A percentile compares a stretch with the other conserved stretches of the same genome.
phyloP scores from a whole-genome alignment of 2,113 vertebrate genomes.

The Alligator mississippiensis region DNA sequence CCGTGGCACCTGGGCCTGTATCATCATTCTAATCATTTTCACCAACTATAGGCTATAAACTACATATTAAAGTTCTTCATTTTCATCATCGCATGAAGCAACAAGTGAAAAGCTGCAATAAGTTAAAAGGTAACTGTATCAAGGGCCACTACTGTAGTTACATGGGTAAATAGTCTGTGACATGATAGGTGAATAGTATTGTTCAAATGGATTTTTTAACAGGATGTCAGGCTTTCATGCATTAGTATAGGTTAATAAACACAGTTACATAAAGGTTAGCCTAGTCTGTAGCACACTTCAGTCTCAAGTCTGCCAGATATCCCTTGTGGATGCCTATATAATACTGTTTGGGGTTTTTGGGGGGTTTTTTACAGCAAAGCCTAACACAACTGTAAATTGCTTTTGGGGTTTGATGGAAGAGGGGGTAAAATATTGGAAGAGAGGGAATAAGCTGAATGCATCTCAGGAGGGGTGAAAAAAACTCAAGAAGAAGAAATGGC shows the following conservation, averaged over 20 bases:
- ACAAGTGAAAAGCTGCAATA: neutral
- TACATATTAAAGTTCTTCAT: neutral
- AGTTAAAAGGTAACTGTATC: neutral
- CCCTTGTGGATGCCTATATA: neutral
- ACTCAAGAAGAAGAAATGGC: neutral
- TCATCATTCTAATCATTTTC: neutral
- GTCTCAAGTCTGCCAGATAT: no score
- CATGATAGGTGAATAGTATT: neutral
- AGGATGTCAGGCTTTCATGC: neutral
- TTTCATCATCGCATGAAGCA: neutral
- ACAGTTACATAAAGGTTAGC: neutral
- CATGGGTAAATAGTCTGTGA: neutral
- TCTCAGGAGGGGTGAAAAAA: neutral
- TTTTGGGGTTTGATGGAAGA: neutral
- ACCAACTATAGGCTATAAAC: neutral
- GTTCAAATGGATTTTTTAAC: neutral
- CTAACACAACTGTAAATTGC: neutral
- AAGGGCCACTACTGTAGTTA: neutral
- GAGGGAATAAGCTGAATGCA: neutral
- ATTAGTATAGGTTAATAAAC: neutral
- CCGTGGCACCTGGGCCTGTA: neutral
- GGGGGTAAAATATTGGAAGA: neutral
- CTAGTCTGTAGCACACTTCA: neutral
- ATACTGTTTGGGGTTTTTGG: neutral
- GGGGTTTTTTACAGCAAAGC: neutral